Conservation (phyloP, 2,113 vertebrate species). For the Dicaeum eximium region DNA sequence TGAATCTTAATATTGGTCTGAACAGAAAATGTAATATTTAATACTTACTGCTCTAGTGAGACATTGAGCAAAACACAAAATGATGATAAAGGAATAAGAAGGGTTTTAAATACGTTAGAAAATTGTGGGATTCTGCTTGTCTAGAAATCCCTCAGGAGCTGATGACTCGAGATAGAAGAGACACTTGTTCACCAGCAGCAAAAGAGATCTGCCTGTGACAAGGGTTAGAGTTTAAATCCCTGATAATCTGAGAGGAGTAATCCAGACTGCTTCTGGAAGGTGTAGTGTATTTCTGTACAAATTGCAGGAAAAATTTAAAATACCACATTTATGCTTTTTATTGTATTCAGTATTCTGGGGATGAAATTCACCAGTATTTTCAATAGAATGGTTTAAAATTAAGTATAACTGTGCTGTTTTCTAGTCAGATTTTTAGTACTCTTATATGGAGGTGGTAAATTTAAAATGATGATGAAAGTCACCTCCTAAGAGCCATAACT, state of each 20-base stretch:
- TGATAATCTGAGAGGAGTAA: not conserved
- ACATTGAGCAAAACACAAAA: not conserved
- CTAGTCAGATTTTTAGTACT: no score
- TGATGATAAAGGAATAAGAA: not conserved
- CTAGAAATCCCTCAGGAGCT: not conserved
- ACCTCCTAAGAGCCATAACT: no score
- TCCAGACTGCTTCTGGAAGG: not conserved
- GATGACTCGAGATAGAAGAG: not conserved
- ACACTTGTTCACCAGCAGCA: not conserved
- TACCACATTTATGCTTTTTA: not conserved
- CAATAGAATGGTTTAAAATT: not conserved
- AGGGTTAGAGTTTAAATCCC: not conserved
- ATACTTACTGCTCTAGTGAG: not conserved
- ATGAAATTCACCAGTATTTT: not conserved
- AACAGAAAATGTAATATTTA: not conserved
- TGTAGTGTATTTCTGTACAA: not conserved
- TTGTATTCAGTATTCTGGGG: not conserved
- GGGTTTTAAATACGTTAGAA: not conserved
- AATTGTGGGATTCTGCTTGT: not conserved
- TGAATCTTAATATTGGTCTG: not conserved
- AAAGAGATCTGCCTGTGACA: not conserved
- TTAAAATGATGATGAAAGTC: no score
- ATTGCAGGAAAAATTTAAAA: not conserved
- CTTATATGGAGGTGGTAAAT: no score
- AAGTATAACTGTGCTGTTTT: no score